Conservation (phyloP, 2,888 invertebrate genomes). For the Tetragonula carbonaria region DNA sequence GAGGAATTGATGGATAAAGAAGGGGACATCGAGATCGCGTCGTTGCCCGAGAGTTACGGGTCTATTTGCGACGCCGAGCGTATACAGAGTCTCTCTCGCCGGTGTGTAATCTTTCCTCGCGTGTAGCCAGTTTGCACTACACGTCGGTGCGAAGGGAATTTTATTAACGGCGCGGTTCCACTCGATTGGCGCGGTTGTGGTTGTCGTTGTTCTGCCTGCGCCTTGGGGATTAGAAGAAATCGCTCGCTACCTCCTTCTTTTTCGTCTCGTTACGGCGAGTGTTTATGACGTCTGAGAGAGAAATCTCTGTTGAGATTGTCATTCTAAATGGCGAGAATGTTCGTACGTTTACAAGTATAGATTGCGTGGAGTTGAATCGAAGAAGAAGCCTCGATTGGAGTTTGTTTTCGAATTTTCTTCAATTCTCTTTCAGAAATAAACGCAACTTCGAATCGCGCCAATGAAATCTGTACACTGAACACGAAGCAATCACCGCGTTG, state of each 20-base stretch:
- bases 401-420: no score
- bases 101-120: background rate
- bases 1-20: conserved; percentile 50
- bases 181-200: background rate
- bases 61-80: conserved; percentile 23
- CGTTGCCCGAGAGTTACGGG: conserved; percentile 36
- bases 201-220: background rate
- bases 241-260: background rate
- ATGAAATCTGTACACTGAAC: no score
- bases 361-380: no score
- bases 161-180: conserved; percentile 19
- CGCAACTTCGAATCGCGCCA: no score
- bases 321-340: background rate
- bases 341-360: background rate
- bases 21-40: conserved; percentile 8
- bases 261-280: background rate
- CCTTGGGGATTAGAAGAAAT: background rate
- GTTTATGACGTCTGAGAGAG: background rate
- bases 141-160: conserved; percentile 20
- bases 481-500: no score
- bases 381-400: no score
- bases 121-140: conserved; percentile 14
- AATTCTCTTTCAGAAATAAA: no score
- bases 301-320: background rate
- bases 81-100: background rate